Evolutionary conservation across 2,888 invertebrate genomes (phyloP), one percentile per base, ranked within the genome.

Genomic region (Sarcophaga variegata): DNA sequence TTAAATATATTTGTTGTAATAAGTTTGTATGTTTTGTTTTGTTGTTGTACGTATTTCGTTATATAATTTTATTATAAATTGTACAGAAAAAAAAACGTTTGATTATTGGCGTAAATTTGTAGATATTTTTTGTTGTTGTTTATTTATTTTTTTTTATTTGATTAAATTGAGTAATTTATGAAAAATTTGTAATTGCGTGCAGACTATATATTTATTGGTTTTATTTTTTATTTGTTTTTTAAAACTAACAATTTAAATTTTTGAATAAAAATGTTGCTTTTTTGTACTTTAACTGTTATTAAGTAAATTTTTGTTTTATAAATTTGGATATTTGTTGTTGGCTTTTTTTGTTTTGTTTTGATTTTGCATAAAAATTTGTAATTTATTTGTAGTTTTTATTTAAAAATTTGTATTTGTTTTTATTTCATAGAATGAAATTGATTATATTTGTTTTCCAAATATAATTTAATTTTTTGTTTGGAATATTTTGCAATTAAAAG

Each of bases 171-270:
- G 14, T 54, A 14, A 54, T 54, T 54, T 54, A 54, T 79, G 75
- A 90, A 90, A 90, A 91, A 91, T 90, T 91, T 91, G 89, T 88
- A 88, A 87, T 88, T 82, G 81, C 12, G 54, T 86, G 86, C 88
- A 88, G 85, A 88, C 88, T 86, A 85, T 83, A 82, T 85, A 54
- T 83, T 88, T 81, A 63, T 88, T 83, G 83, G 69, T 66, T 75
- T 88, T 47, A 49, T 74, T 86, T 77, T 71, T 54, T 49, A 72
- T 2, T 45, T 64, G 37, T 0, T 20, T 66, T 86, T 80, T 71
- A 62, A 54, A 81, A 63, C 77, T 87, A 83, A 83, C 89, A 89
- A 88, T 89, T 88, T 88, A 82, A 89, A 89, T 89, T 89, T 89
- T 89, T 89, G 86, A 89, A 86, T 84, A 88, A 72, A 85, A 87